These are phyloP conservation scores for Mandrillus leucophaeus DNA, from an alignment of 2,113 vertebrate genomes.

Conservation along the genomic window DNA sequence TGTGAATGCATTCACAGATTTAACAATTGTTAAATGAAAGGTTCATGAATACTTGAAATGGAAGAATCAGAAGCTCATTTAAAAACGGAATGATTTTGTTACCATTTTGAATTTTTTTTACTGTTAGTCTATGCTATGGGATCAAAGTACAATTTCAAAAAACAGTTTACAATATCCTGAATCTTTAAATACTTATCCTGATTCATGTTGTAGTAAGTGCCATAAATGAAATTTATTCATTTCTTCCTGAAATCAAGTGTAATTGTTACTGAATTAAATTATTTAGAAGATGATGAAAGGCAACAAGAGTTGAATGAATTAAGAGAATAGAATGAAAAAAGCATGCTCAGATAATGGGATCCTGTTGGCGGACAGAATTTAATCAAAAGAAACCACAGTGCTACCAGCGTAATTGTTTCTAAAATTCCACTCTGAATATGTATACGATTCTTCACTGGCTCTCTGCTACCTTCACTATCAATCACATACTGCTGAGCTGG, in stretches of 20 bases:
- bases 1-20: not conserved
- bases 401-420: not conserved
- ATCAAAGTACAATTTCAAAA: constrained; percentile 19
- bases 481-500: not conserved
- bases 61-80: constrained; percentile 19
- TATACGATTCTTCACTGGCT: not conserved
- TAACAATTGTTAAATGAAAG: constrained; percentile 31
- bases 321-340: not conserved
- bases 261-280: constrained; percentile 43
- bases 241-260: not conserved
- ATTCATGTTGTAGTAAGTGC: not conserved
- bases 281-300: not conserved
- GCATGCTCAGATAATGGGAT: not conserved
- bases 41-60: not conserved
- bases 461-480: not conserved
- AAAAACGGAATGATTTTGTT: constrained; percentile 29
- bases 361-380: not conserved
- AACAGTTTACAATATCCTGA: not conserved
- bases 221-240: not conserved
- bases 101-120: not conserved
- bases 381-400: not conserved
- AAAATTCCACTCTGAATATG: not conserved
- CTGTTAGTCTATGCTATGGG: not conserved
- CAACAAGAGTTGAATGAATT: constrained; percentile 13
- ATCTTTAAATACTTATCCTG: constrained; percentile 29